A percentile compares a stretch with the other conserved stretches of the same genome.
phyloP scores from a whole-genome alignment of 2,888 invertebrate genomes.

The Philaethria dido region DNA sequence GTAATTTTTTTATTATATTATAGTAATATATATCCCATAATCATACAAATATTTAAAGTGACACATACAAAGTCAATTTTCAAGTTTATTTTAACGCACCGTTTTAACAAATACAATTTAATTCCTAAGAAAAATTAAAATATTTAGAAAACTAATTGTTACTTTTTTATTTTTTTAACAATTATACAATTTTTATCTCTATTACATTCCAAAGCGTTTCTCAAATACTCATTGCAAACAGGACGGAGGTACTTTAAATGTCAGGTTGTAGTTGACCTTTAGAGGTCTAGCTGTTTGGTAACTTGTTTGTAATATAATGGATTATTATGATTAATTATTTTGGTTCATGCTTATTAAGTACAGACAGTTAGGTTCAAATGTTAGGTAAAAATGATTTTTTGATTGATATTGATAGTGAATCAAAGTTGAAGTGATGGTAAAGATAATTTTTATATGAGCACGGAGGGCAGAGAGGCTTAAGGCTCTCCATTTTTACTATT shows the following conservation, averaged over 20 bases:
- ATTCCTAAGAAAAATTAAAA: not conserved
- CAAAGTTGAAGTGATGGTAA: not conserved
- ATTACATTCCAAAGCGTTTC: conserved; percentile 13
- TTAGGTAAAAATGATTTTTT: not conserved
- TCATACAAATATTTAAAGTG: too few relatives aligned
- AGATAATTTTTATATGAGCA: too few relatives aligned
- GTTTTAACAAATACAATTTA: not conserved
- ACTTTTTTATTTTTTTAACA: not conserved
- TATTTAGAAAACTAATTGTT: not conserved
- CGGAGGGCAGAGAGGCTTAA: too few relatives aligned
- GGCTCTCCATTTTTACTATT: too few relatives aligned
- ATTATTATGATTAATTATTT: conserved; percentile 3
- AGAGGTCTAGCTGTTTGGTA: conserved; percentile 19
- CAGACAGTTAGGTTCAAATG: not conserved
- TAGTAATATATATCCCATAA: too few relatives aligned
- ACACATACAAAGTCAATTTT: too few relatives aligned
- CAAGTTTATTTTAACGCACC: too few relatives aligned
- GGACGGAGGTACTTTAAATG: conserved; percentile 17
- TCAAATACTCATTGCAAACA: conserved; percentile 2
- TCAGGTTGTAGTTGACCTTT: conserved; percentile 26
- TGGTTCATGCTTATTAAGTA: not conserved
- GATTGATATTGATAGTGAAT: not conserved
- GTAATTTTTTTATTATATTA: too few relatives aligned
- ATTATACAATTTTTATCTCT: not conserved
- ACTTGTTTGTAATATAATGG: conserved; percentile 7